Evolutionary conservation across 2,797 vertebrate species (phyloP), one percentile per base, ranked within the genome.

Genomic region (Sarcophilus harrisii): DNA sequence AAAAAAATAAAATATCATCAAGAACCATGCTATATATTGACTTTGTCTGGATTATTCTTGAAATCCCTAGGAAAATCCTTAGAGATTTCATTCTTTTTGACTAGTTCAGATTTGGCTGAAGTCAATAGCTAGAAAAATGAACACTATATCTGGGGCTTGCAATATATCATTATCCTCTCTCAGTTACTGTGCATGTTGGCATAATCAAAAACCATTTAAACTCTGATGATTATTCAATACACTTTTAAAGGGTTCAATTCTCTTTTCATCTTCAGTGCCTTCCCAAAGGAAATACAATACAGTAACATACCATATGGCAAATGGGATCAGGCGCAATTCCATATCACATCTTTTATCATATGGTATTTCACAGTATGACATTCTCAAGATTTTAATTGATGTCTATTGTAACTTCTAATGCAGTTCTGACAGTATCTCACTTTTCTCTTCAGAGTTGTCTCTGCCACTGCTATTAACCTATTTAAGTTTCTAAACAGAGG

Each of bases 251-350:
- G 93, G 62, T 95, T 97, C 95, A 92, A 52, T 97, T 98, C 93
- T 97, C 81, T 94, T 97, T 97, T 96, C 45, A 92, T 94, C 97
- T 96, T 97, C 87, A 60, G 29, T 5, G 0, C 16, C 0, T 91
- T 98, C 96, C 96, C 97, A 92, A 96, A 96, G 94, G 97, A 98
- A 98, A 98, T 29, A 93, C 94, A 94, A 95, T 97, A 95, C 92
- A 98, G 94, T 95, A 97, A 94, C 94, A 92, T 13, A 57, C 96
- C 97, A 98, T 97, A 98, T 98, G 98, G 98, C 91, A 97, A 97
- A 98, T 94, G 90, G 96, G 96, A 98, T 98, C 96, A 97, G 93
- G 95, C 93, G 59, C 14, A 97, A 95, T 90, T 93, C 90, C 87
- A 91, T 62, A 93, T 0, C 93, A 91, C 2, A 1, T 92, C 95